Evolutionary conservation across 2,797 vertebrate species (phyloP).

Genomic region (Tiaroga cobitis): DNA sequence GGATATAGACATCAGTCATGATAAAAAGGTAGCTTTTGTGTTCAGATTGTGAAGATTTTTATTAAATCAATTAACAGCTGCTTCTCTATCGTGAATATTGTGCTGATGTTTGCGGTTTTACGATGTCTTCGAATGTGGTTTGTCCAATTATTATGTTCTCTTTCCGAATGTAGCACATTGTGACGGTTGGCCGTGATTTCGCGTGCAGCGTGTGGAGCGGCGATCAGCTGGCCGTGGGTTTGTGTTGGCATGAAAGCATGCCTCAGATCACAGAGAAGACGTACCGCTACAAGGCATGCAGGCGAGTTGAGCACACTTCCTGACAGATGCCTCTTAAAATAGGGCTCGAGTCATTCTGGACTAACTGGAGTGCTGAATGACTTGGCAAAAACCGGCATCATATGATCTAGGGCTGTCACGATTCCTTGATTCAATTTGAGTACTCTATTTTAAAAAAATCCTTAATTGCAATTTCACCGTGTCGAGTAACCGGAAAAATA

Average conservation of each 20-base stretch:
- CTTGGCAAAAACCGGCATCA: not conserved
- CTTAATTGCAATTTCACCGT: not conserved
- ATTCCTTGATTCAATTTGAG: not conserved
- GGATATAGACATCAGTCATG: constrained; percentile 87
- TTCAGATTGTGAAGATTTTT: not conserved
- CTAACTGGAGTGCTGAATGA: not conserved
- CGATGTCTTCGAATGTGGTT: not conserved
- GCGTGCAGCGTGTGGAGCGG: constrained; percentile 91
- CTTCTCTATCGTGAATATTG: no score
- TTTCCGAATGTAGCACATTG: constrained; percentile 76
- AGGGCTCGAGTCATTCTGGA: not conserved
- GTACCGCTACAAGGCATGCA: constrained; percentile 92
- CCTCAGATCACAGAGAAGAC: constrained; percentile 81
- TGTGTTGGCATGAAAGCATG: constrained; percentile 89
- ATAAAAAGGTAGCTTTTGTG: constrained; percentile 84
- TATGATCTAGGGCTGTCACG: not conserved
- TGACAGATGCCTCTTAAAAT: not conserved
- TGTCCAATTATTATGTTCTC: not conserved
- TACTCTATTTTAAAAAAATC: not conserved
- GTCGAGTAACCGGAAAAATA: no score
- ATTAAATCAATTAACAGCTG: not conserved
- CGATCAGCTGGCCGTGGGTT: constrained; percentile 83
- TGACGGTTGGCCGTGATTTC: constrained; percentile 89
- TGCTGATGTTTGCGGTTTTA: no score
- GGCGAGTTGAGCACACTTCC: constrained; percentile 73